Base-by-base conservation (phyloP, 2,888 invertebrate species). In the Phorcus lineatus region DNA sequence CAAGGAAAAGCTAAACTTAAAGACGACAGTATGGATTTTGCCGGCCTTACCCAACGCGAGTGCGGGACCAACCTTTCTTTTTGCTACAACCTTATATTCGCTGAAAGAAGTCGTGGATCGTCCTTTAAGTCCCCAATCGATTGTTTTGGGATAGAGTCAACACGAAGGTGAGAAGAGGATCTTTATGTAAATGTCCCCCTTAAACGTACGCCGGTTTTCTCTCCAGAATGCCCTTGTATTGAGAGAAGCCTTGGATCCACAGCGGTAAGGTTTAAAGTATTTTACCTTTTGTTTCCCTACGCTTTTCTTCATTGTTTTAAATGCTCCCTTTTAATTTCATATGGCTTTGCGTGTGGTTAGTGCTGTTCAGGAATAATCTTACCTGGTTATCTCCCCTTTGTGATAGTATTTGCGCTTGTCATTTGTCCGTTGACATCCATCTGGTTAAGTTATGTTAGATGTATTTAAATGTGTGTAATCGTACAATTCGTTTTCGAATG, bases 71-170 rank as follows among this genome's bases (percentile, higher is more conserved):
- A 19, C 6, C 4, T 31, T 19, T 36, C 19, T 19, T 19, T n/a
- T 31, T 17, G 16, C n/a, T 36, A 16, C 16, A 31, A 17, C 28
- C 70, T 11, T 36, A 16, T 19, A 36, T 24, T 40, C 40, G 11
- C 36, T 3, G 17, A n/a, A 19, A 28, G 19, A 70, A 19, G 70
- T 19, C 31, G 17, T 16, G 36, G 70, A 70, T 70, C 70, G 36
- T 40, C 70, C 19, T 36, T 31, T 31, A 31, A 70, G 19, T 17
- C 70, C 19, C 19, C 40, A 19, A 70, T 70, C 70, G 70, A 70
- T 70, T 70, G 70, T 70, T 70, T 70, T 70, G 24, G 70, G 70
- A 70, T 19, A 16, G n/a, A 70, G 70, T 70, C 70, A 70, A 70
- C 70, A 70, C 9, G 13, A n/a, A 70, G 70, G 70, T 36, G 70